These are phyloP conservation scores for Arctopsyche grandis DNA, from an alignment of 1,140 invertebrate species.

Conservation along the genomic window DNA sequence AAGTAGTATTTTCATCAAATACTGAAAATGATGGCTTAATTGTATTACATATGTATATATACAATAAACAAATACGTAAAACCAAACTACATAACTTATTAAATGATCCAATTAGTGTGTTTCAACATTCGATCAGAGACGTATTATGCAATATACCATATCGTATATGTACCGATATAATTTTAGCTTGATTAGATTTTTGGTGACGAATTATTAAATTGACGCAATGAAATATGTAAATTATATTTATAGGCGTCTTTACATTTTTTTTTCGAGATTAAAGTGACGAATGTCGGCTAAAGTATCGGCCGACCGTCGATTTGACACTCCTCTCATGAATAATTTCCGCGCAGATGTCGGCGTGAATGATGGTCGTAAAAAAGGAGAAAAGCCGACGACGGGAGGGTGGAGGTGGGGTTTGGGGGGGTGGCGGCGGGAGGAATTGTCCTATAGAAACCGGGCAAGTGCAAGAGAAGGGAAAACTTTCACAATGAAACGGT, in stretches of 20 bases:
- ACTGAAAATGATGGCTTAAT: too few species aligned
- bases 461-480: constrained; percentile 19
- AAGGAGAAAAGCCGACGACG: constrained; percentile 26
- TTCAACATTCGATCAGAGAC: too few species aligned
- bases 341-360: constrained; percentile 48
- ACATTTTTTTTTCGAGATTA: constrained; percentile 17
- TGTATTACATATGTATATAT: too few species aligned
- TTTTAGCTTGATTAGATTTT: constrained; percentile 9
- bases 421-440: background rate
- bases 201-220: constrained; percentile 9
- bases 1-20: too few species aligned
- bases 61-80: too few species aligned
- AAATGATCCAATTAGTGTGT: too few species aligned
- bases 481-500: constrained; percentile 47
- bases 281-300: constrained; percentile 27
- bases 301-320: constrained; percentile 28
- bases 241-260: background rate
- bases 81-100: too few species aligned
- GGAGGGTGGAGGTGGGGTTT: background rate
- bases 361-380: constrained; percentile 53
- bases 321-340: constrained; percentile 53
- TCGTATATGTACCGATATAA: too few species aligned
- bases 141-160: too few species aligned
- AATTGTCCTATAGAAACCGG: constrained; percentile 4
- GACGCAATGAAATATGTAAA: constrained; percentile 25